Base-by-base conservation (phyloP, 2,113 vertebrate genomes). In the Muntiacus reevesi region DNA sequence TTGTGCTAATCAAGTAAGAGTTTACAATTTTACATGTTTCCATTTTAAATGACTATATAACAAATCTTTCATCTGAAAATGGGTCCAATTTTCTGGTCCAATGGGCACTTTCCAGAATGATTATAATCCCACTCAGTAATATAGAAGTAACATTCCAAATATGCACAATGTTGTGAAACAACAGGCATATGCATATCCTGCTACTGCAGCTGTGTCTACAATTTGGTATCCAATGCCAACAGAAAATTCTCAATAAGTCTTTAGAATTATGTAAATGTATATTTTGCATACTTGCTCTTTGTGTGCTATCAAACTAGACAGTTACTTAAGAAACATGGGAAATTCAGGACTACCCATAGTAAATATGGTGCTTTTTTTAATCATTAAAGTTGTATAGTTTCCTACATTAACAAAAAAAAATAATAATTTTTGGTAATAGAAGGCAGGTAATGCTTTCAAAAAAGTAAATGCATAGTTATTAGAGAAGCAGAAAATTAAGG, bases 141-240 rank as follows among this genome's bases (percentile, higher is more conserved):
- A 99, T 21, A 99, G 99, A 92, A 97, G 88, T 98, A 99, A 99
- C 93, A 99, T 99, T 96, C 98, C 99, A 89, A 98, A 98, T 36
- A 98, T 99, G 98, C 99, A 99, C 98, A 99, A 99, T 33, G 99
- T 99, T 92, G 99, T 99, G 99, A 99, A 99, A 98, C 99, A 99
- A 96, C 98, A 99, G 74, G 99, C 98, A 59, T 99, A 99, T 52
- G 98, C 99, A 0, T 98, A 99, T 95, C 98, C 99, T 98, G 90
- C 99, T 98, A 98, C 99, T 98, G 97, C 98, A 67, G 98, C 99
- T 98, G 96, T 99, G 98, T 97, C 97, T 17, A 99, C 99, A 99
- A 99, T 99, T 98, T 99, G 99, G 97, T 99, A 99, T 98, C 98
- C 99, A 71, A 99, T 99, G 99, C 98, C 99, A 55, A 99, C 99